A percentile compares a stretch with the other conserved stretches of the same genome.
Conservation (phyloP, 2,888 invertebrate species). For the Agrochola circellaris region DNA sequence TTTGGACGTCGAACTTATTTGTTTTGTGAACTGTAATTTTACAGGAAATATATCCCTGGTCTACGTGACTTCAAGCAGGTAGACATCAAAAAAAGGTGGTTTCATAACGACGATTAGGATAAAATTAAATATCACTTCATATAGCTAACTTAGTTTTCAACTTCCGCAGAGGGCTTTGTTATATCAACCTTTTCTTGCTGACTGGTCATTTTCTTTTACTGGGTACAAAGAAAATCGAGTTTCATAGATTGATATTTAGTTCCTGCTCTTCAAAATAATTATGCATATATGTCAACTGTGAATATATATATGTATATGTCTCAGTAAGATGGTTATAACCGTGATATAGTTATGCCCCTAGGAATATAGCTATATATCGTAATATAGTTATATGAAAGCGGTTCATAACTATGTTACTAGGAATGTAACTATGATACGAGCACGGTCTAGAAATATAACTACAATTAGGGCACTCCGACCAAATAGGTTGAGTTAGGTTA, state of each 20-base stretch:
- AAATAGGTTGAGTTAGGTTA: no score
- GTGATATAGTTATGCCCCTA: no score
- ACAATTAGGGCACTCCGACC: no score
- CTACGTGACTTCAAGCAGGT: neutral
- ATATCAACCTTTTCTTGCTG: neutral
- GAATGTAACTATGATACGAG: no score
- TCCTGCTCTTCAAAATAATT: neutral
- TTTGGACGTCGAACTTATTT: conserved; percentile 31
- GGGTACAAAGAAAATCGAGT: neutral
- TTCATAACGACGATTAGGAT: neutral
- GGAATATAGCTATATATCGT: no score
- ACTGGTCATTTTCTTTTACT: neutral
- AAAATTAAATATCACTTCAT: neutral
- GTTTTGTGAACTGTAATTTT: conserved; percentile 13
- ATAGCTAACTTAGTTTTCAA: neutral
- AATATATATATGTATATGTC: no score
- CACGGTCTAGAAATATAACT: no score
- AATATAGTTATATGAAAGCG: no score
- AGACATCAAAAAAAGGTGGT: neutral
- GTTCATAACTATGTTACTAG: no score
- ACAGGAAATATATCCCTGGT: conserved; percentile 26
- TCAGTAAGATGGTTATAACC: no score
- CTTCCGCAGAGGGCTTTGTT: neutral
- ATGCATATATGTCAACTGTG: neutral
- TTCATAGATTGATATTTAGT: no score